A percentile compares a stretch with the other conserved stretches of the same genome.
Evolutionary conservation across 2,888 invertebrate species (phyloP).

Genomic region (Acrocera orbiculus): DNA sequence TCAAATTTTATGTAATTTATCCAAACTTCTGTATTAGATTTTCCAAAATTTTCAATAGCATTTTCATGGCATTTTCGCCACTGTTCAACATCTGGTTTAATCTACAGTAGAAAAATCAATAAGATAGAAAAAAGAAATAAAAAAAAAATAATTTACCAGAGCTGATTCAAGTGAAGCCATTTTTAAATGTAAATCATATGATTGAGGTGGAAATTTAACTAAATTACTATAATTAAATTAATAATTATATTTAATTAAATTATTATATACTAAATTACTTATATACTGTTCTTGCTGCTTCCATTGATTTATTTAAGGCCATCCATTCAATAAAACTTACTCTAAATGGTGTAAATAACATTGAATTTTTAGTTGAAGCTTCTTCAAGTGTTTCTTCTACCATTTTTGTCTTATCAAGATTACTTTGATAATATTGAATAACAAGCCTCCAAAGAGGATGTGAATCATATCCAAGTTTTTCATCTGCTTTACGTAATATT

Average conservation of each 20-base stretch:
- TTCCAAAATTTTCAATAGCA: constrained; percentile 47
- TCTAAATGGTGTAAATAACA: constrained; percentile 21
- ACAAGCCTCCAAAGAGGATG: constrained; percentile 21
- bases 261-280: too few species aligned
- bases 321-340: constrained; percentile 20
- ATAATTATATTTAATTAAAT: too few species aligned
- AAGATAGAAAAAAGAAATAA: not conserved
- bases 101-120: constrained; percentile 16
- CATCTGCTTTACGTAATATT: constrained; percentile 27
- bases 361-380: constrained; percentile 18
- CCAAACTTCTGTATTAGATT: constrained; percentile 48
- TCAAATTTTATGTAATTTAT: constrained; percentile 55
- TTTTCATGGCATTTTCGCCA: constrained; percentile 44
- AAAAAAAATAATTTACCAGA: constrained; percentile 17
- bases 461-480: constrained; percentile 14
- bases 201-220: constrained; percentile 39
- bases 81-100: constrained; percentile 29
- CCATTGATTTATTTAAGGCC: constrained; percentile 29
- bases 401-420: constrained; percentile 16
- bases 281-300: constrained; percentile 43
- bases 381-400: constrained; percentile 19
- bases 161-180: constrained; percentile 36
- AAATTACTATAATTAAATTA: too few species aligned
- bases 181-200: constrained; percentile 40
- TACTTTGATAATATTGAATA: constrained; percentile 21